Conservation (phyloP, 2,797 vertebrate genomes). For the Semotilus atromaculatus region DNA sequence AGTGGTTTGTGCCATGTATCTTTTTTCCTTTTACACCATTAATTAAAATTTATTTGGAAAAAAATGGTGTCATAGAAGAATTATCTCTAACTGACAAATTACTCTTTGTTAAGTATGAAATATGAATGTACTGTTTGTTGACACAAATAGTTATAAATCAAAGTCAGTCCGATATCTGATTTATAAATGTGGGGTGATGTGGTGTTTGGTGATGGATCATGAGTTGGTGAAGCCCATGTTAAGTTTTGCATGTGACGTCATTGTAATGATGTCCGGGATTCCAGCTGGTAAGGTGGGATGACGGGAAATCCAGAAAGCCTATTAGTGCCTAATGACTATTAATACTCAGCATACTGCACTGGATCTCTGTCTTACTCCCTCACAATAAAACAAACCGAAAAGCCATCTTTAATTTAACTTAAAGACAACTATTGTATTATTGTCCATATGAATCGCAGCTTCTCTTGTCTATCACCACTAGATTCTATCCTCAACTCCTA, state of each 20-base stretch:
- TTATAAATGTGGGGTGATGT: background rate
- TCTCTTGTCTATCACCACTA: background rate
- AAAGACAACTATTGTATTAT: background rate
- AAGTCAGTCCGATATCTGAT: slow-evolving; percentile 1
- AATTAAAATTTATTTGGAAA: background rate
- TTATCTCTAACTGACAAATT: background rate
- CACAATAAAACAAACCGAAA: background rate
- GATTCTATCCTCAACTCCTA: background rate
- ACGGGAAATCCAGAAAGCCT: slow-evolving; percentile 82
- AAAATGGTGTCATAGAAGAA: background rate
- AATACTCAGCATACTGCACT: slow-evolving; percentile 64
- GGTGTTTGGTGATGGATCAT: background rate
- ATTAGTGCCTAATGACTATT: slow-evolving; percentile 72
- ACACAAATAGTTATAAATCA: background rate
- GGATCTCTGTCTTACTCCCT: background rate
- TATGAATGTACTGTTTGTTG: background rate
- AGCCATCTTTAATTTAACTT: background rate
- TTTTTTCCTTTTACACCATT: background rate
- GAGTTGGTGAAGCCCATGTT: slow-evolving; percentile 13
- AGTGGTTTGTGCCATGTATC: background rate
- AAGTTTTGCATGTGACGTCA: slow-evolving; percentile 38
- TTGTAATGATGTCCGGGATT: slow-evolving; percentile 66
- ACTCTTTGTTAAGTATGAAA: background rate
- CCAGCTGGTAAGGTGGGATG: slow-evolving; percentile 72
- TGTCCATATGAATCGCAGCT: background rate